Evolutionary conservation across 2,888 invertebrate genomes (phyloP).

Genomic region (Acholoe squamosa): DNA sequence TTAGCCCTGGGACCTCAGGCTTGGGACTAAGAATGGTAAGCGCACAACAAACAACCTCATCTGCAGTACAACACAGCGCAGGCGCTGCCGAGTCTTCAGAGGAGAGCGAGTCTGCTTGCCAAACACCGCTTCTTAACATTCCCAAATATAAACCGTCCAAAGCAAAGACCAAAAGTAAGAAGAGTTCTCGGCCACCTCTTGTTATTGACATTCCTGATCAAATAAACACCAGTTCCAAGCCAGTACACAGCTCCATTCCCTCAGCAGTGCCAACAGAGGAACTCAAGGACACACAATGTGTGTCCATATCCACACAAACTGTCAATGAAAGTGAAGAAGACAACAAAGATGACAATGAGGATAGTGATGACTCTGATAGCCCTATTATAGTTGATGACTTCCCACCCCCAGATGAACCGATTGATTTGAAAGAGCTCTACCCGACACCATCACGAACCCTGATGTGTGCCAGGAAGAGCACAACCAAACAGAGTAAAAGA

Average conservation of each 20-base stretch:
- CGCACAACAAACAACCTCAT: not conserved
- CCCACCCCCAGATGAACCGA: slow-evolving; percentile 46
- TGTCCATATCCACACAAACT: slow-evolving; percentile 43
- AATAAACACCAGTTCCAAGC: not conserved
- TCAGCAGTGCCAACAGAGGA: not conserved
- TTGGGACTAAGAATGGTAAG: not conserved
- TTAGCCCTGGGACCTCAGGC: not conserved
- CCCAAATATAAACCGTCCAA: slow-evolving; percentile 57
- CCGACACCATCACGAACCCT: slow-evolving; percentile 38
- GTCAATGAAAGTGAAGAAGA: not conserved
- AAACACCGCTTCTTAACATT: slow-evolving; percentile 58
- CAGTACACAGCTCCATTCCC: not conserved
- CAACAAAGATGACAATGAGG: not conserved
- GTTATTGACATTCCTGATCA: slow-evolving; percentile 48
- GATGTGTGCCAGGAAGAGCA: slow-evolving; percentile 58
- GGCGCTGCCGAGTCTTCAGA: slow-evolving; percentile 41
- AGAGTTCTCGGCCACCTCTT: not conserved
- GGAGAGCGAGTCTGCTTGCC: slow-evolving; percentile 24
- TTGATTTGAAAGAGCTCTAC: slow-evolving; percentile 47
- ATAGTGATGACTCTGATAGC: not conserved
- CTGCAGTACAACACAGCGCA: not conserved
- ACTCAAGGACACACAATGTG: not conserved
- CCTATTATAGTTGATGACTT: not conserved
- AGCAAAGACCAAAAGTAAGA: slow-evolving; percentile 52
- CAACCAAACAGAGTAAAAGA: slow-evolving; percentile 49